Conservation (phyloP, 2,888 invertebrate genomes). For the Diploptera punctata region DNA sequence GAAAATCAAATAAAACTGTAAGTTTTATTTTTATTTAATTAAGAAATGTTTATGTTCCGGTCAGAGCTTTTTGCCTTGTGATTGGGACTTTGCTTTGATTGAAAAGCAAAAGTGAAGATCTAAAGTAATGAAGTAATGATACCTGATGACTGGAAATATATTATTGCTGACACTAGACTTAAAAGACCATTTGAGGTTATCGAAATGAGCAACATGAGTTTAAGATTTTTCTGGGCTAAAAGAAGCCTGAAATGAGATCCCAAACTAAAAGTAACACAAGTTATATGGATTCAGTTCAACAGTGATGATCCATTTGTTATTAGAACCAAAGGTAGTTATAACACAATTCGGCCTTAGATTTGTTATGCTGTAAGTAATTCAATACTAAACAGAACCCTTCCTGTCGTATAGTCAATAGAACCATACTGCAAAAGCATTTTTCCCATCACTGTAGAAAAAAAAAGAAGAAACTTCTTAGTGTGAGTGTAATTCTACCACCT, state of each 20-base stretch:
- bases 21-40: too few relatives aligned
- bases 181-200: not conserved
- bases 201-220: conserved; percentile 4
- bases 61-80: too few relatives aligned
- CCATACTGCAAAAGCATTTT: not conserved
- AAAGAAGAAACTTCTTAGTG: not conserved
- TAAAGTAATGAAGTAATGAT: too few relatives aligned
- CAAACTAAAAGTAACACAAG: not conserved
- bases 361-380: not conserved
- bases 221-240: not conserved
- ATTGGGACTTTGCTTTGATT: too few relatives aligned
- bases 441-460: not conserved
- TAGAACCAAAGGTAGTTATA: not conserved
- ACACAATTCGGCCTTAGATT: not conserved
- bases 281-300: not conserved
- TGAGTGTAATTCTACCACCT: not conserved
- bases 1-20: too few relatives aligned
- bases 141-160: not conserved
- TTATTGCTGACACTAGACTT: conserved; percentile 1
- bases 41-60: too few relatives aligned
- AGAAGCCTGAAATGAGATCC: not conserved
- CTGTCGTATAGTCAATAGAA: not conserved
- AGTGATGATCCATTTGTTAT: not conserved
- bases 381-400: not conserved
- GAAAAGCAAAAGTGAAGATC: too few relatives aligned